phyloP scores from a whole-genome alignment of 2,113 vertebrate species.

The Holacanthus passer region DNA sequence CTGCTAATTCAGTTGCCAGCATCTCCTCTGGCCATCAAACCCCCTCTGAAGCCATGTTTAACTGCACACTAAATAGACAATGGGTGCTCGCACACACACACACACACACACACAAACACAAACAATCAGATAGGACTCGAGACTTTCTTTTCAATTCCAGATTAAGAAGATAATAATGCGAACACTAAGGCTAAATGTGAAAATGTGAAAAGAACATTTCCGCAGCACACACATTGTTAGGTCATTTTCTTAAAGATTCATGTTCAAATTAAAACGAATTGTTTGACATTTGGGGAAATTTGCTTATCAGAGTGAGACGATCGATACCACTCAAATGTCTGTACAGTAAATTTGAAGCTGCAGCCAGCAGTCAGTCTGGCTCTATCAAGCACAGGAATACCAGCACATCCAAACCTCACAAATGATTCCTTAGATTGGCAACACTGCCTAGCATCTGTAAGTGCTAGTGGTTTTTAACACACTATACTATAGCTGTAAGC shows the following conservation, averaged over 20 bases:
- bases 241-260: not conserved
- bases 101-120: slow-evolving; percentile 4
- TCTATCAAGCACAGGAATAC: too few relatives aligned
- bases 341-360: too few relatives aligned
- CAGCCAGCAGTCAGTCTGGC: too few relatives aligned
- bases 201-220: not conserved
- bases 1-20: slow-evolving; percentile 33
- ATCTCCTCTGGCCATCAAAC: slow-evolving; percentile 20
- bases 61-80: slow-evolving; percentile 22
- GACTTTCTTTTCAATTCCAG: not conserved
- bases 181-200: not conserved
- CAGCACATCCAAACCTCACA: too few relatives aligned
- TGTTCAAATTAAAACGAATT: not conserved
- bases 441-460: too few relatives aligned
- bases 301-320: too few relatives aligned
- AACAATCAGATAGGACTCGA: not conserved
- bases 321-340: too few relatives aligned
- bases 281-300: not conserved
- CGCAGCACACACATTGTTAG: not conserved
- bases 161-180: not conserved
- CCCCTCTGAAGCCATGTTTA: not conserved
- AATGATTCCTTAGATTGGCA: too few relatives aligned
- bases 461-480: too few relatives aligned
- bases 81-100: not conserved
- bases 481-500: too few relatives aligned